phyloP scores from a whole-genome alignment of 2,797 vertebrate species.

The Buphagus erythrorhynchus region DNA sequence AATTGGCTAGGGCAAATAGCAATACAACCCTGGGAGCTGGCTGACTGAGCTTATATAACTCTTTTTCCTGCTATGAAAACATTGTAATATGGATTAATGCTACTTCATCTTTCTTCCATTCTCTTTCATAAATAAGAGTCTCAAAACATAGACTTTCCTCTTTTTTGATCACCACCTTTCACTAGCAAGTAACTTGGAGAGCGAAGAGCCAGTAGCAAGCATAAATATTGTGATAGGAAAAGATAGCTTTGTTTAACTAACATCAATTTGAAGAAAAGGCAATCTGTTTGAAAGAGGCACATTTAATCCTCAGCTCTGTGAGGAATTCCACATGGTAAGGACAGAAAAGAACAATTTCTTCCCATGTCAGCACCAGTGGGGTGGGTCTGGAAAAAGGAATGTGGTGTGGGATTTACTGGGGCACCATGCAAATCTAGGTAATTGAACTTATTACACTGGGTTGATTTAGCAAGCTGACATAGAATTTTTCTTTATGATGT shows the following conservation, averaged over 20 bases:
- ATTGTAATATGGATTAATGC: slow-evolving; percentile 64
- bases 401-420: neutral
- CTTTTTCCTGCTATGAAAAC: slow-evolving; percentile 66
- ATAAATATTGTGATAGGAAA: slow-evolving; percentile 69
- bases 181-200: slow-evolving; percentile 28
- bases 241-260: slow-evolving; percentile 59
- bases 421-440: neutral
- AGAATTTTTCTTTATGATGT: neutral
- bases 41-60: slow-evolving; percentile 48
- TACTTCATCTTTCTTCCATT: slow-evolving; percentile 60
- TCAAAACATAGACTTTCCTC: slow-evolving; percentile 1
- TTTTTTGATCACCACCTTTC: slow-evolving; percentile 18
- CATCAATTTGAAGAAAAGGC: slow-evolving; percentile 50
- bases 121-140: slow-evolving; percentile 66
- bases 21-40: slow-evolving; percentile 52
- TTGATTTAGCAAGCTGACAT: neutral
- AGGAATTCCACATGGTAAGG: neutral
- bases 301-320: slow-evolving; percentile 40
- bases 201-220: slow-evolving; percentile 56
- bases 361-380: neutral
- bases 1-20: slow-evolving; percentile 73
- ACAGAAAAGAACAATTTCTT: slow-evolving; percentile 15
- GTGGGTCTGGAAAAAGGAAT: slow-evolving; percentile 11
- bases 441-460: neutral
- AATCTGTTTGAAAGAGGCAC: slow-evolving; percentile 47